phyloP scores from a whole-genome alignment of 2,888 invertebrate genomes.

The Lacanobia wlatinum region DNA sequence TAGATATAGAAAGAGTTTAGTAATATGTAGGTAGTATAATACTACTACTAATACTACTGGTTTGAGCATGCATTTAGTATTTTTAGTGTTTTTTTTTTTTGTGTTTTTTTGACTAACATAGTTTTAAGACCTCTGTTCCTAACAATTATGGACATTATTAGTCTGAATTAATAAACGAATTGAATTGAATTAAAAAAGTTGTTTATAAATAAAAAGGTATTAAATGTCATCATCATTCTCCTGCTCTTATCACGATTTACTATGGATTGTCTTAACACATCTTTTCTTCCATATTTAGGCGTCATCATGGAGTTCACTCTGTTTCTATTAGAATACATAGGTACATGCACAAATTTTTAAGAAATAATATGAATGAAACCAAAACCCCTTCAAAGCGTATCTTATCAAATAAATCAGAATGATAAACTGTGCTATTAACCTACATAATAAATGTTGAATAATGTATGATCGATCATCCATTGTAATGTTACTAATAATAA shows the following conservation, averaged over 20 bases:
- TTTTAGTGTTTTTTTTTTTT: too few species aligned
- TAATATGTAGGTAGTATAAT: not conserved
- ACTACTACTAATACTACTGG: not conserved
- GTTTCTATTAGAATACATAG: not conserved
- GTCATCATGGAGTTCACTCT: not conserved
- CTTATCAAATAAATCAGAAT: slow-evolving; percentile 55
- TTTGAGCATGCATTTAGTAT: not conserved
- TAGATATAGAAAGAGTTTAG: not conserved
- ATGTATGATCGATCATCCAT: slow-evolving; percentile 52
- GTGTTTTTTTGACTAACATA: too few species aligned
- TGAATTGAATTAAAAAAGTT: too few species aligned
- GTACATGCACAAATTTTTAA: not conserved
- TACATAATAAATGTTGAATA: slow-evolving; percentile 48
- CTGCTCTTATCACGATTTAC: not conserved
- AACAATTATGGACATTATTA: too few species aligned
- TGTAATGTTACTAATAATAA: slow-evolving; percentile 49
- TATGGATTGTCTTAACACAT: too few species aligned
- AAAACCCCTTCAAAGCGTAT: slow-evolving; percentile 29
- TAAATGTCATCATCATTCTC: not conserved
- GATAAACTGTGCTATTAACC: slow-evolving; percentile 55
- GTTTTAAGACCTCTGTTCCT: too few species aligned
- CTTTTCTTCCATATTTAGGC: too few species aligned
- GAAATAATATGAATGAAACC: not conserved
- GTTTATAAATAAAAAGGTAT: not conserved
- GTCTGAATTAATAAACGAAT: too few species aligned